phyloP scores from a whole-genome alignment of 2,888 invertebrate species.

The Apodemia hepburni region DNA sequence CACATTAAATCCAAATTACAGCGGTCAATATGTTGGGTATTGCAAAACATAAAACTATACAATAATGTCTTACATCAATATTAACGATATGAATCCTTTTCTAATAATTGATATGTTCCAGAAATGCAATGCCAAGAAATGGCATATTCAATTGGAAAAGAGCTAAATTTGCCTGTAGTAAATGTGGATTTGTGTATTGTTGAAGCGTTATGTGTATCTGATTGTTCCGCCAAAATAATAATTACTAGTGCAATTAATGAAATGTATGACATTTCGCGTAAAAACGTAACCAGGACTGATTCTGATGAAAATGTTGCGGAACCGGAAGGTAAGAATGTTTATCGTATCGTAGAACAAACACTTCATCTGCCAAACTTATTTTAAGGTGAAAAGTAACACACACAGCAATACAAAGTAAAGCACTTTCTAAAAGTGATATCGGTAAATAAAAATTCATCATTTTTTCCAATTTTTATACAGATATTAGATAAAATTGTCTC shows the following conservation, averaged over 20 bases:
- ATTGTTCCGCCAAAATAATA: slow-evolving; percentile 44
- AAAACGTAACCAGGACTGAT: slow-evolving; percentile 34
- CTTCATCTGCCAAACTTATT: too few species aligned
- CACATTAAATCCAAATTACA: too few species aligned
- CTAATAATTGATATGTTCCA: slow-evolving; percentile 34
- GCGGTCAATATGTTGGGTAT: too few species aligned
- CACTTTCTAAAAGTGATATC: too few species aligned
- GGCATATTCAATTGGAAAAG: slow-evolving; percentile 61
- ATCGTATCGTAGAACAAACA: not conserved
- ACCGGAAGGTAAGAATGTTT: slow-evolving; percentile 42
- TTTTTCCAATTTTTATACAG: too few species aligned
- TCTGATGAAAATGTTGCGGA: slow-evolving; percentile 36
- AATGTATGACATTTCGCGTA: slow-evolving; percentile 44
- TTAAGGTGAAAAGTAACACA: too few species aligned
- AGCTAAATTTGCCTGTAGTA: slow-evolving; percentile 60
- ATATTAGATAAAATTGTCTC: too few species aligned
- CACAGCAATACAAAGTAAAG: too few species aligned
- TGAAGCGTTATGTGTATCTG: slow-evolving; percentile 56
- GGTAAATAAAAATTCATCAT: too few species aligned
- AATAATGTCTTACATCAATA: too few species aligned
- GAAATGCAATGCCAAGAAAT: slow-evolving; percentile 64
- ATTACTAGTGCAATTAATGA: slow-evolving; percentile 50
- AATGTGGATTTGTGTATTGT: slow-evolving; percentile 74
- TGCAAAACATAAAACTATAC: too few species aligned
- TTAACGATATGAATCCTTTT: too few species aligned